Evolutionary conservation across 2,113 vertebrate genomes (phyloP), one percentile per base, ranked within the genome.

Genomic region (Neopipo cinnamomea): DNA sequence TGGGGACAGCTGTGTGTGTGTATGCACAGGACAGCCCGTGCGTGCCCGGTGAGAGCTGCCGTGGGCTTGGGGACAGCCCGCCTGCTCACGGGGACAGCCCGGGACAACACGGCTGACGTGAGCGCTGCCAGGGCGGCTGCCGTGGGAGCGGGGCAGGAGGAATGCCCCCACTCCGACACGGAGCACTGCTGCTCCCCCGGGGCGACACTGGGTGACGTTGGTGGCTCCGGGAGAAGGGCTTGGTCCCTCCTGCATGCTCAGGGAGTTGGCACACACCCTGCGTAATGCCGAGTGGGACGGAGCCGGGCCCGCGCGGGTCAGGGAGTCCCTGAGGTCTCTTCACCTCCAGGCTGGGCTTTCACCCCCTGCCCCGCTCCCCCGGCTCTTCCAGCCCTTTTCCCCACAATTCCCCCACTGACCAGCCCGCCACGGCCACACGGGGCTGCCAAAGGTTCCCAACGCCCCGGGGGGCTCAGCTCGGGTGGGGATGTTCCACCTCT

Each of bases 241-340:
- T 25, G 93, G 95, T 94, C 77, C 73, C 89, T 81, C 1, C 73
- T 89, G 96, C 91, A 89, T 59, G 95, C 91, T 87, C 91, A 63
- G 61, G 93, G 91, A 87, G 73, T 1, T 87, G 83, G 58, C 93
- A 22, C 89, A 81, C 96, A 18, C 91, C 93, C 84, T 84, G 59
- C 66, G 20, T n/a, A 74, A 78, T 15, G 83, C 76, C 2, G 31
- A 85, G 79, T 56, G 87, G 73, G 89, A 71, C 47, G 3, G 79
- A 33, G 74, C 61, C 3, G 4, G 65, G 56, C 73, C 93, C 93
- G 92, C 37, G 37, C 31, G 2, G 17, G 59, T 62, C 74, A 44
- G 81, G 30, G 56, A 65, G 71, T 68, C 66, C 82, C 16, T 5
- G 4, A n/a, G 56, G 18, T 42, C 27, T 59, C 31, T 47, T 67